phyloP scores from a whole-genome alignment of 2,888 invertebrate species.

The Coremacera marginata region DNA sequence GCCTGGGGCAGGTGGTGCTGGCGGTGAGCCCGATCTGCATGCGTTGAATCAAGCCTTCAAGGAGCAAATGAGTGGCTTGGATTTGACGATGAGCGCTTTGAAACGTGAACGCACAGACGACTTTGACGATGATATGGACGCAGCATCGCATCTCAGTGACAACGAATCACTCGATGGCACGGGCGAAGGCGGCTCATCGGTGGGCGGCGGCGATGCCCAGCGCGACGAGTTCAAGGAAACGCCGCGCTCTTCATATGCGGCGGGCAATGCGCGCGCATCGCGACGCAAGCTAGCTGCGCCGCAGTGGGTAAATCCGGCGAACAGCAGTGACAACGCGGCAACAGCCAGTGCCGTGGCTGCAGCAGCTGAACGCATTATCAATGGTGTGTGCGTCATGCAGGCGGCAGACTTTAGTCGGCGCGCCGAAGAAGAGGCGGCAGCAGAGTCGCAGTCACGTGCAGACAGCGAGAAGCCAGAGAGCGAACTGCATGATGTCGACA shows the following conservation, averaged over 20 bases:
- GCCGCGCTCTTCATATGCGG: slow-evolving; percentile 53
- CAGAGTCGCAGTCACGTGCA: neutral
- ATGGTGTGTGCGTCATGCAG: slow-evolving; percentile 92
- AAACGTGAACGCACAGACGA: slow-evolving; percentile 77
- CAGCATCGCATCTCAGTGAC: slow-evolving; percentile 69
- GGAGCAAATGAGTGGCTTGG: slow-evolving; percentile 87
- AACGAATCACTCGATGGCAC: slow-evolving; percentile 61
- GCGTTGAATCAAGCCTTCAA: slow-evolving; percentile 75
- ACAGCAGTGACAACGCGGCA: slow-evolving; percentile 69
- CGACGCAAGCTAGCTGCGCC: slow-evolving; percentile 95
- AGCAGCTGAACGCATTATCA: slow-evolving; percentile 80
- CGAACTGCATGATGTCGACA: slow-evolving; percentile 56
- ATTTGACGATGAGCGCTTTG: slow-evolving; percentile 85
- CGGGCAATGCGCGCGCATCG: slow-evolving; percentile 71
- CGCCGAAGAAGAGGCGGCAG: slow-evolving; percentile 77
- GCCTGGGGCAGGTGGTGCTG: slow-evolving; percentile 81
- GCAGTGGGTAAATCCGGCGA: slow-evolving; percentile 94
- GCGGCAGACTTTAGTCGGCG: slow-evolving; percentile 77
- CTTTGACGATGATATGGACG: slow-evolving; percentile 77
- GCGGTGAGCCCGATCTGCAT: slow-evolving; percentile 71
- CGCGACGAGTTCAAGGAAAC: slow-evolving; percentile 52
- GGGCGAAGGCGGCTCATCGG: slow-evolving; percentile 62
- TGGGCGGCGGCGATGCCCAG: slow-evolving; percentile 54
- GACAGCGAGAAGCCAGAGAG: slow-evolving; percentile 48
- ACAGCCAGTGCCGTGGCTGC: slow-evolving; percentile 34